Evolutionary conservation across 2,113 vertebrate species (phyloP).

Genomic region (Ia io): DNA sequence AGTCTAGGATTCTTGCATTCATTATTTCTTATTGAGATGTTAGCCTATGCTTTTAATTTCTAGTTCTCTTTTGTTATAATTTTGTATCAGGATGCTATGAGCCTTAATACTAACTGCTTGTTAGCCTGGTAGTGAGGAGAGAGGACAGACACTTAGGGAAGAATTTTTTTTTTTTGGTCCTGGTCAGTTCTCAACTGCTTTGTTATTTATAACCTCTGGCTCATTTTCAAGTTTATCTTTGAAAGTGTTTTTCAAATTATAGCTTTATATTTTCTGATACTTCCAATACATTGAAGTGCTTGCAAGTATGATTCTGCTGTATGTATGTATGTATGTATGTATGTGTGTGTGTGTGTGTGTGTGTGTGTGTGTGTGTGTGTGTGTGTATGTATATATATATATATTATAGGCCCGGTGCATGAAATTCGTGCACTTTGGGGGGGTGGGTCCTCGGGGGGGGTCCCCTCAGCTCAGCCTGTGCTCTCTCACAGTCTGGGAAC

Average conservation of each 20-base stretch:
- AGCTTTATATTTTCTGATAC: not conserved
- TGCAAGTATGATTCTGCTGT: not conserved
- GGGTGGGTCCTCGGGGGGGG: no score
- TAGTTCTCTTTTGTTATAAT: not conserved
- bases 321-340: no score
- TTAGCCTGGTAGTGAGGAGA: not conserved
- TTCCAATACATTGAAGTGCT: not conserved
- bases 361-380: no score
- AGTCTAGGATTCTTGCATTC: not conserved
- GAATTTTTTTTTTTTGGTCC: not conserved
- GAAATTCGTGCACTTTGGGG: no score
- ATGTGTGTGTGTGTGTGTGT: no score
- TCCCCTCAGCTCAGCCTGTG: no score
- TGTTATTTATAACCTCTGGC: not conserved
- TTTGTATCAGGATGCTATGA: not conserved
- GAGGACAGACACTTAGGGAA: not conserved
- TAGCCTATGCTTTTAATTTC: not conserved
- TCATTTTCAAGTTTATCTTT: conserved; percentile 13
- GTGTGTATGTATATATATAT: no score
- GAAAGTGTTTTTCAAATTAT: not conserved
- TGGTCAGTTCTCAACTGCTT: not conserved
- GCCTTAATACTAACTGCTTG: not conserved
- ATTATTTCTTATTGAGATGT: not conserved
- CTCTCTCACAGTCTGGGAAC: no score
- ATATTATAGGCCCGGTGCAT: no score